These are phyloP conservation scores for Luehdorfia chinensis DNA, from an alignment of 1,140 invertebrate genomes.

Conservation along the genomic window DNA sequence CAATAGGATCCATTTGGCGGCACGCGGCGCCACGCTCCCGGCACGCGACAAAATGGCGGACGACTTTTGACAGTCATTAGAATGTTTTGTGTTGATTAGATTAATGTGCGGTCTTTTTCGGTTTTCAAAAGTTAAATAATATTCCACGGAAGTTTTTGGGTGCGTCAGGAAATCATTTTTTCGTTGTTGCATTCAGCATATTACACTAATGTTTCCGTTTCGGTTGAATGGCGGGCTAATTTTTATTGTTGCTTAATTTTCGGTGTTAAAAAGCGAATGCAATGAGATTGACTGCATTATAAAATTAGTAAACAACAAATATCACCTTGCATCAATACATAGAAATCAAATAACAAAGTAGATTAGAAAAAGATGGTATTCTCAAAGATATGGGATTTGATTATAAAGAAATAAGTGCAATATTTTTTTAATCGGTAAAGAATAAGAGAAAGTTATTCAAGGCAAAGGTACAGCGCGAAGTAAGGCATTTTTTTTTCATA, in stretches of 20 bases:
- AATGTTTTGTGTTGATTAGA: slow-evolving; percentile 73
- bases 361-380: no score
- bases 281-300: no score
- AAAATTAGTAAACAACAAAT: no score
- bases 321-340: no score
- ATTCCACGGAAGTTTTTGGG: slow-evolving; percentile 22
- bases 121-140: slow-evolving; percentile 16
- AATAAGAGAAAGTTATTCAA: no score
- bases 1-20: slow-evolving; percentile 58
- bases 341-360: no score
- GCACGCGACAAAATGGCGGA: slow-evolving; percentile 43
- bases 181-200: slow-evolving; percentile 24
- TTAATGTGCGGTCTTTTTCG: slow-evolving; percentile 60
- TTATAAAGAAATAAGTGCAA: no score
- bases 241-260: slow-evolving; percentile 6
- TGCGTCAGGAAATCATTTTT: slow-evolving; percentile 30
- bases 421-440: no score
- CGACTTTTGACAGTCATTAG: slow-evolving; percentile 59
- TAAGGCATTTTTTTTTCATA: no score
- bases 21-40: slow-evolving; percentile 45
- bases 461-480: no score
- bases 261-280: not conserved
- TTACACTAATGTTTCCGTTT: slow-evolving; percentile 37
- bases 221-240: slow-evolving; percentile 29
- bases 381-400: no score